Evolutionary conservation across 2,797 vertebrate species (phyloP), one percentile per base, ranked within the genome.

Genomic region (Parotocinclus haroldoi): DNA sequence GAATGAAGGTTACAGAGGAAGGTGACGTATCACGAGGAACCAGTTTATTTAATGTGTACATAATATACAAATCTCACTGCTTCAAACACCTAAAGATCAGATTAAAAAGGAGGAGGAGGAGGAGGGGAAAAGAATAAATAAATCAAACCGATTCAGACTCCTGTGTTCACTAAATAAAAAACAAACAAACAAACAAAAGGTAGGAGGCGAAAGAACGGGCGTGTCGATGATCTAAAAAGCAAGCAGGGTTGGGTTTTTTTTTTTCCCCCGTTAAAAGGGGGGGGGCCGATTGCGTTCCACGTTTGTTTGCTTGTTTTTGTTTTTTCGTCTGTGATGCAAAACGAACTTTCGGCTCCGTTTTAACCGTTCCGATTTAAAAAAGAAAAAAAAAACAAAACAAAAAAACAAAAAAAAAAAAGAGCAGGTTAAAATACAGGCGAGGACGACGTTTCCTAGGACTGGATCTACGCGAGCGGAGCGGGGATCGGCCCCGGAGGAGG

Each of bases 1-100:
- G 89, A 86, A 80, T 79, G 80, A 87, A 82, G 79, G 78, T 37
- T 85, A 79, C n/a, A 80, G 77, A 84, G 83, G 83, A 81, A 86
- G n/a, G 88, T 87, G 78, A 86, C 73, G 80, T 82, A 84, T 81
- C 86, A 86, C 89, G 91, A 82, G 82, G 87, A 88, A 86, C 84
- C 81, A 73, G 86, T 91, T 90, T 92, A 92, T 92, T 90, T 89
- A 46, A 91, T 91, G 85, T 94, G 93, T 92, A 97, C 84, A 89
- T 86, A 91, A 93, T 96, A 93, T 98, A 98, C 94, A 98, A 95
- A 96, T 89, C 92, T 90, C 88, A 83, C 89, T 80, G 81, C 85
- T 90, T 89, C 87, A 86, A 91, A 93, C 87, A 92, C 79, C 85
- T 91, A 11, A n/a, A 86, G 76, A 80, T 82, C 86, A 75, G 90